Conservation (phyloP, 2,797 vertebrate genomes). For the Mus spretus region DNA sequence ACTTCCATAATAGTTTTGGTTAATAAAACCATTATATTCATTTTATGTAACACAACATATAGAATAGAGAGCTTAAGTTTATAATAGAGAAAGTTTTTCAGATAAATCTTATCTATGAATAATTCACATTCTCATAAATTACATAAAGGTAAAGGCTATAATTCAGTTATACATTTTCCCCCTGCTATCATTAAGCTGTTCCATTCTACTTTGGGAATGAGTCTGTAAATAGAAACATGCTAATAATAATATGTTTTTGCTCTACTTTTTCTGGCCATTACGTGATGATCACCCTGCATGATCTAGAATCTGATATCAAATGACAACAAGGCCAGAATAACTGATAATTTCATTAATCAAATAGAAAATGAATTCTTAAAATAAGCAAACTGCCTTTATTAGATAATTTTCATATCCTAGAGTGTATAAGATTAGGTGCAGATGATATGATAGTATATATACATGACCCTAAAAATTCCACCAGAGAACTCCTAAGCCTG, state of each 20-base stretch:
- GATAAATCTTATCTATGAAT: not conserved
- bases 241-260: conserved; percentile 7
- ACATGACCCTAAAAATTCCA: too few species aligned
- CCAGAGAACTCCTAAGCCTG: too few species aligned
- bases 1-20: not conserved
- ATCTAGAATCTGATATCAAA: conserved; percentile 9
- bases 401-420: not conserved
- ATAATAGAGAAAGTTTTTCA: too few species aligned
- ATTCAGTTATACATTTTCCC: not conserved
- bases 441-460: too few species aligned
- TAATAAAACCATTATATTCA: not conserved
- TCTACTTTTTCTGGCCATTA: not conserved
- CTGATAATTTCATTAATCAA: not conserved
- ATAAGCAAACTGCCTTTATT: not conserved
- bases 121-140: not conserved
- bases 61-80: not conserved
- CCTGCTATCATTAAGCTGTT: not conserved
- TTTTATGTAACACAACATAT: not conserved
- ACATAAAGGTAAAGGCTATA: not conserved
- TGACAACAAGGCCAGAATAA: not conserved
- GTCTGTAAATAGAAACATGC: not conserved
- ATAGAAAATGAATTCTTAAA: not conserved
- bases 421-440: not conserved
- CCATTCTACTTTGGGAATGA: not conserved
- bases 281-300: not conserved